These are phyloP conservation scores for Chrysemys picta DNA, from an alignment of 2,113 vertebrate species.

Conservation along the genomic window DNA sequence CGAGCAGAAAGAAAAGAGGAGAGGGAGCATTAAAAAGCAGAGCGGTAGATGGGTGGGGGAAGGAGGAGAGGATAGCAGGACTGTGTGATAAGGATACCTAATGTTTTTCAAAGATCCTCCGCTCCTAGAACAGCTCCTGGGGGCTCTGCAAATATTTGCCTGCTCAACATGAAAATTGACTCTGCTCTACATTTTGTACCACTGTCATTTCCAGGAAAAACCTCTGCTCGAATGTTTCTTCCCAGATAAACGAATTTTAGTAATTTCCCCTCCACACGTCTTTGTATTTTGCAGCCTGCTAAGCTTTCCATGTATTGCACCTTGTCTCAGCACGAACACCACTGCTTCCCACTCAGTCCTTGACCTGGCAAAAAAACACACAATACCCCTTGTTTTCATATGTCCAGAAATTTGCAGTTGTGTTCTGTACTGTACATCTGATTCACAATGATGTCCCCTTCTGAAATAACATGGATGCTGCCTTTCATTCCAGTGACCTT, in stretches of 20 bases:
- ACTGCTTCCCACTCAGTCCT: background rate
- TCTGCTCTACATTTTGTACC: slow-evolving; percentile 67
- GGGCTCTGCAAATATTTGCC: slow-evolving; percentile 57
- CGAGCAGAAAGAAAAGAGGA: slow-evolving; percentile 36
- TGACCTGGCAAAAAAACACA: slow-evolving; percentile 6
- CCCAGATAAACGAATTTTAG: slow-evolving; percentile 7
- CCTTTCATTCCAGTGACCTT: background rate
- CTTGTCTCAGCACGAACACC: slow-evolving; percentile 14
- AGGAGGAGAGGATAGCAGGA: slow-evolving; percentile 42
- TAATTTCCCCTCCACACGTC: slow-evolving; percentile 43
- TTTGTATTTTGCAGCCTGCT: slow-evolving; percentile 50
- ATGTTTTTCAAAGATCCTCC: slow-evolving; percentile 58
- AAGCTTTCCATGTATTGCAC: slow-evolving; percentile 30
- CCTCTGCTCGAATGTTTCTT: slow-evolving; percentile 53
- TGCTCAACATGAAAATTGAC: slow-evolving; percentile 67
- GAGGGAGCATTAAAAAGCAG: background rate
- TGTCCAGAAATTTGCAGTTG: background rate
- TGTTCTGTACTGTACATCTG: background rate
- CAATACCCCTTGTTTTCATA: background rate
- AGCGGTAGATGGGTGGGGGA: slow-evolving; percentile 39
- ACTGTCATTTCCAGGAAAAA: slow-evolving; percentile 52
- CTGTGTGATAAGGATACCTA: slow-evolving; percentile 34
- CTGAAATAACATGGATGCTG: background rate
- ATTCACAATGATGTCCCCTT: background rate
- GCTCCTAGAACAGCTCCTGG: slow-evolving; percentile 42